phyloP scores from a whole-genome alignment of 64 coral and sea anemone species.

The Orbicella faveolata region DNA sequence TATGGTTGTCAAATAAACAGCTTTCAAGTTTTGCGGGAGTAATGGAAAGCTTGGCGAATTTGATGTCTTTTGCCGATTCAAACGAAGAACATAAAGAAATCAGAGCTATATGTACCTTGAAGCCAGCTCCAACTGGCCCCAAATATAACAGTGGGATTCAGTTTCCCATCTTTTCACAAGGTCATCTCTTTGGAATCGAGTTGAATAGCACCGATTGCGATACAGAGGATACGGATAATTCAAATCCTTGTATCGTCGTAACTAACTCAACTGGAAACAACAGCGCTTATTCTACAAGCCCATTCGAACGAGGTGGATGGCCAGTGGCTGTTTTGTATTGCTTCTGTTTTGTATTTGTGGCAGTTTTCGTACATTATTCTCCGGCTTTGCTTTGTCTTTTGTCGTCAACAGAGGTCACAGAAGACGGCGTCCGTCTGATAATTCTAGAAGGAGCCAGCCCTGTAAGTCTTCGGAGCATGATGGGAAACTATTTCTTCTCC shows the following conservation, averaged over 20 bases:
- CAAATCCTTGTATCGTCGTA: neutral
- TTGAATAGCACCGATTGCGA: neutral
- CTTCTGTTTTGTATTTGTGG: neutral
- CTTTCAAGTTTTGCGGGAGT: neutral
- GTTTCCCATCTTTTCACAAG: neutral
- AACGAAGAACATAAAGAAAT: neutral
- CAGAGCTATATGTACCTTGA: neutral
- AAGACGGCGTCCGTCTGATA: slow-evolving; percentile 1
- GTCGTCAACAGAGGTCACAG: neutral
- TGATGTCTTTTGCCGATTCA: too few species aligned
- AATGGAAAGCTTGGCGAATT: too few species aligned
- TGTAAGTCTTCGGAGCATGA: neutral
- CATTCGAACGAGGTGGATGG: neutral
- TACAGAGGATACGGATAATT: neutral
- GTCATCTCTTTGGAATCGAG: neutral
- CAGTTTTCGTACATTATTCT: neutral
- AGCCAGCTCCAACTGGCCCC: too few species aligned
- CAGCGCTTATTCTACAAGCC: neutral
- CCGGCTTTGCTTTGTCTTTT: slow-evolving; percentile 2
- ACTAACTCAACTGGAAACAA: neutral
- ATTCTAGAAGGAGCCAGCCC: neutral
- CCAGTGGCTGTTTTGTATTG: neutral
- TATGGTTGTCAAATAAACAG: neutral
- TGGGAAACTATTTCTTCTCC: neutral
- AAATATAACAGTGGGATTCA: too few species aligned